phyloP scores from a whole-genome alignment of 2,797 vertebrate species.

The Orientallactaga sibirica region DNA sequence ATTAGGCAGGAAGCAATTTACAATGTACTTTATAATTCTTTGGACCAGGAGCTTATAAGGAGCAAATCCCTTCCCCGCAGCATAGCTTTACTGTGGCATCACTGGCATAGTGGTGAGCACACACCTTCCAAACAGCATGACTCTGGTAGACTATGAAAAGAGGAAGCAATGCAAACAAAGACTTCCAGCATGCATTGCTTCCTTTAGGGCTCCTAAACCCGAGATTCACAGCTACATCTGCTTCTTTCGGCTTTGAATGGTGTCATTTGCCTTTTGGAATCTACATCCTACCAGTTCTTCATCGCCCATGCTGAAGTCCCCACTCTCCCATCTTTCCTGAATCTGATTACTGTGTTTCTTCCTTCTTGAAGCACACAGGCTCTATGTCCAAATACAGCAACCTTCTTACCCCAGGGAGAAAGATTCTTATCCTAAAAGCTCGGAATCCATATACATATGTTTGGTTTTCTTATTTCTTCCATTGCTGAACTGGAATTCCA shows the following conservation, averaged over 20 bases:
- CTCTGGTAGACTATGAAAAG: background rate
- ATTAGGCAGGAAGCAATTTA: background rate
- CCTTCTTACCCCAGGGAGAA: background rate
- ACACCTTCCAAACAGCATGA: background rate
- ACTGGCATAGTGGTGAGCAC: background rate
- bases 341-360: background rate
- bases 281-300: background rate
- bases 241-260: background rate
- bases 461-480: background rate
- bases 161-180: background rate
- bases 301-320: background rate
- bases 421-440: background rate
- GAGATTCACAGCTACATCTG: background rate
- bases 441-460: background rate
- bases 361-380: background rate
- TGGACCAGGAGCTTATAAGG: slow-evolving; percentile 13
- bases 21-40: slow-evolving; percentile 14
- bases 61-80: background rate
- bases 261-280: background rate
- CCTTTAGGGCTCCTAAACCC: background rate
- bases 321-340: background rate
- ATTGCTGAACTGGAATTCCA: background rate
- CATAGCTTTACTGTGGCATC: background rate
- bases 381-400: background rate
- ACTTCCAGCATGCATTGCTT: background rate